Evolutionary conservation across 2,888 invertebrate genomes (phyloP), one percentile per base, ranked within the genome.

Genomic region (Bombylius major): DNA sequence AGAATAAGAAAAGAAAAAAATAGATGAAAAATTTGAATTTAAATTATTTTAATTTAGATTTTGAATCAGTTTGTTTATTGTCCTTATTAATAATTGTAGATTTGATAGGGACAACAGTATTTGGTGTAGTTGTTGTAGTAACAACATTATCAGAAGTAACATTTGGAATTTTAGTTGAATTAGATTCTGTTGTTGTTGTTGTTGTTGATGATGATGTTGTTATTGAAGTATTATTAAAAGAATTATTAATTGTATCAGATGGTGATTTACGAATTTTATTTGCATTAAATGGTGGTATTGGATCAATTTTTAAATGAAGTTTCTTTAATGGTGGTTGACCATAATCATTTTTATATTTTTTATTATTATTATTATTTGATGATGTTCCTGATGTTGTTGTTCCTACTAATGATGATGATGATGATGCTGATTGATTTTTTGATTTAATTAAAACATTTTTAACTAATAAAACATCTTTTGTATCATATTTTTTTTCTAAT

Each of bases 401-500:
- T 60, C 70, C 71, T 59, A 69, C 71, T 58, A 71, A 60, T 31
- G 70, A 70, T 45, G 63, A 66, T 23, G 72, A 71, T 4, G 73
- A 72, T 48, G 64, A 72, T 61, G 39, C 4, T 42, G 39, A 42
- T 42, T 11, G 11, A 11, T 11, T 11, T 36, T 36, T 5, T 7
- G 75, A 74, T 58, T 74, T 74, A 47, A 70, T 71, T 62, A 63
- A 63, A 61, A 74, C 76, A 65, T 36, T 4, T 36, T 36, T 72
- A 75, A 60, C 75, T 70, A 54, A 34, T 5, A 77, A 77, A 56
- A 88, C 33, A 76, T 76, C 59, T 78, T 72, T 71, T 55, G 68
- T 66, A 55, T 74, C 75, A 62, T 75, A 74, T 66, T 74, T 75
- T 66, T 87, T 89, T 79, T 92, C 90, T 71, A 93, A 82, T 77